Conservation (phyloP, 2,797 vertebrate species). For the Anguilla megastoma region DNA sequence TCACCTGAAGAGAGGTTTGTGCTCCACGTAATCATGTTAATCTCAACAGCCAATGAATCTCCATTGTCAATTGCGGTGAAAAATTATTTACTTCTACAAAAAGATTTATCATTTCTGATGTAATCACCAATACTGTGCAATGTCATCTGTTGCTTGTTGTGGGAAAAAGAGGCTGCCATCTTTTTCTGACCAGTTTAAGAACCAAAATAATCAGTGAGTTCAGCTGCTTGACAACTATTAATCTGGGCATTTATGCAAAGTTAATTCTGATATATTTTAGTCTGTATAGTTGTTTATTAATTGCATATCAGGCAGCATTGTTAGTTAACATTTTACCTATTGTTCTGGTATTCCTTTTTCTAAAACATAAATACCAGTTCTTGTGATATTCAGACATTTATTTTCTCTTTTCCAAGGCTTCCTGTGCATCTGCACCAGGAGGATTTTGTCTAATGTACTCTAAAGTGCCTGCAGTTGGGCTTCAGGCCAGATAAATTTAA, state of each 20-base stretch:
- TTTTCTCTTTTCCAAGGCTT: background rate
- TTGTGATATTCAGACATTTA: background rate
- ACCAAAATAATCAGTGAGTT: constrained; percentile 18
- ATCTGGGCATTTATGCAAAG: background rate
- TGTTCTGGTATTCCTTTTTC: background rate
- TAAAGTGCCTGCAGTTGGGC: background rate
- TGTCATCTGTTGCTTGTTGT: constrained; percentile 4
- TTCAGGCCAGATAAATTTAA: background rate
- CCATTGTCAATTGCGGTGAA: background rate
- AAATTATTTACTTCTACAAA: constrained; percentile 1
- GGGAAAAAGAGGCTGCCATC: background rate
- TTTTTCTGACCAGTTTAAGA: background rate
- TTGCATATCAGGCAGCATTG: background rate
- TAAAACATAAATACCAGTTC: background rate
- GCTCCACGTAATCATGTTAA: constrained; percentile 18
- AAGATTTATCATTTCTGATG: constrained; percentile 6
- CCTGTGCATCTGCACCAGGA: background rate
- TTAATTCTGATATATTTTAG: background rate
- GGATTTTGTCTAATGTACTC: background rate
- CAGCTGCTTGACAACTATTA: constrained; percentile 6
- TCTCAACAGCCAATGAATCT: constrained; percentile 24
- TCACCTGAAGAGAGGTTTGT: constrained; percentile 10
- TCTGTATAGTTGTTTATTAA: background rate
- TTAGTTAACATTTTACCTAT: background rate
- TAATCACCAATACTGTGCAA: background rate